These are phyloP conservation scores for Branchinecta lindahli DNA, from an alignment of 1,140 invertebrate species.

Conservation along the genomic window DNA sequence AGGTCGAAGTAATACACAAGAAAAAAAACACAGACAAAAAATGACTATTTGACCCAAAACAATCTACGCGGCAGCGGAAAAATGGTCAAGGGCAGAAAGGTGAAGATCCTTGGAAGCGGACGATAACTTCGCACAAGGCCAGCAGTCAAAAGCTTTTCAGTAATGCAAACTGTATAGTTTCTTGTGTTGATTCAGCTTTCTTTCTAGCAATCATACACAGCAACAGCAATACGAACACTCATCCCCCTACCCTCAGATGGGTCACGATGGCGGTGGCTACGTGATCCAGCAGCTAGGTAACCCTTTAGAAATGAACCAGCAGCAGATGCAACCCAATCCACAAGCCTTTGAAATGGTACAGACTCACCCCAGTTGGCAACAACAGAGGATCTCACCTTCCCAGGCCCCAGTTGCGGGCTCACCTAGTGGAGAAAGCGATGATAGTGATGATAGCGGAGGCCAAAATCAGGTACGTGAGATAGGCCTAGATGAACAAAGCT, in stretches of 20 bases:
- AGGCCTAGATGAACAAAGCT: no score
- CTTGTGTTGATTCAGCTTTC: background rate
- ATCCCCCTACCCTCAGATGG: background rate
- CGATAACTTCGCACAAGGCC: no score
- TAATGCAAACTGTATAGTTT: no score
- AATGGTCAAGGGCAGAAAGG: no score
- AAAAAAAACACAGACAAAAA: no score
- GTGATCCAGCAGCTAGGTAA: background rate
- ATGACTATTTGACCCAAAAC: no score
- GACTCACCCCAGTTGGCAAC: background rate
- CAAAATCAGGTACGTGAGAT: background rate
- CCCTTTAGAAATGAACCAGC: background rate
- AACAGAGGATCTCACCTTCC: background rate
- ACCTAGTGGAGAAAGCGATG: conserved; percentile 5
- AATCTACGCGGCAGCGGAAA: no score
- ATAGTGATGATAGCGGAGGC: background rate
- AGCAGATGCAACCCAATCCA: background rate
- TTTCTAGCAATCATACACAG: background rate
- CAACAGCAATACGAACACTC: background rate
- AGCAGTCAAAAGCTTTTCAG: no score
- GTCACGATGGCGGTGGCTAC: background rate
- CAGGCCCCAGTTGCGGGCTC: background rate
- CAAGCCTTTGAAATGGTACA: background rate
- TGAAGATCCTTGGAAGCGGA: no score
- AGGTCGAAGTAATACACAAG: no score